phyloP scores from a whole-genome alignment of 1,140 invertebrate genomes.

The Leptestheria dahalacensis region DNA sequence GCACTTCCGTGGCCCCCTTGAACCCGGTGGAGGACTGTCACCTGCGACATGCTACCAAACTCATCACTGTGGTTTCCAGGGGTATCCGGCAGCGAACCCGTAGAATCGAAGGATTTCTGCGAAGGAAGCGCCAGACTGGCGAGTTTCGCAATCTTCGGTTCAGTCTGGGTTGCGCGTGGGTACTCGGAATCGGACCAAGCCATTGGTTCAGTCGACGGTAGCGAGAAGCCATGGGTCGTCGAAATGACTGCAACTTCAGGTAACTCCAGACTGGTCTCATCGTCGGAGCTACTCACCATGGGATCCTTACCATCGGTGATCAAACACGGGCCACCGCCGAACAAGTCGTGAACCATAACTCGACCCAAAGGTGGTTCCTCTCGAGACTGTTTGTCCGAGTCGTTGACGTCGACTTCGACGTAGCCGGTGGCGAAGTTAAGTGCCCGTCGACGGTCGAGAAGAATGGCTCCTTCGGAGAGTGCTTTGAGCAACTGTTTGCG shows the following conservation, averaged over 20 bases:
- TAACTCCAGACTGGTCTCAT: background rate
- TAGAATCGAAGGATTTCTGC: conserved; percentile 18
- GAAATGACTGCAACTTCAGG: too few relatives aligned
- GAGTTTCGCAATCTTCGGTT: background rate
- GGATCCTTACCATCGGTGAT: conserved; percentile 7
- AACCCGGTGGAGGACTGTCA: conserved; percentile 5
- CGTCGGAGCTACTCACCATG: conserved; percentile 1
- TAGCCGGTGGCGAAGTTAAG: conserved; percentile 23
- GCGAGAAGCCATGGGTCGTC: too few relatives aligned
- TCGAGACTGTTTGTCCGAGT: background rate
- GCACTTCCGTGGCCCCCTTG: background rate
- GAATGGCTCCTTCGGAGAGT: conserved; percentile 60
- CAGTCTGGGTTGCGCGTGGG: background rate
- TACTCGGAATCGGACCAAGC: conserved; percentile 6
- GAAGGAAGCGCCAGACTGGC: background rate
- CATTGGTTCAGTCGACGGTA: background rate
- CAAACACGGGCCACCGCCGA: background rate
- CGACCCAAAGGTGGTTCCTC: conserved; percentile 13
- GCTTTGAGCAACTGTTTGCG: conserved; percentile 55
- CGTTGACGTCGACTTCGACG: conserved; percentile 19
- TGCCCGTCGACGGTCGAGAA: conserved; percentile 38
- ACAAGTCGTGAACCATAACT: conserved; percentile 13
- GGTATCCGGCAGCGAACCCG: conserved; percentile 7
- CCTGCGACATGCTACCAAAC: conserved; percentile 14
- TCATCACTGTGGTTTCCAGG: conserved; percentile 9